Evolutionary conservation across 2,797 vertebrate species (phyloP).

Genomic region (Urosaurus nigricauda): DNA sequence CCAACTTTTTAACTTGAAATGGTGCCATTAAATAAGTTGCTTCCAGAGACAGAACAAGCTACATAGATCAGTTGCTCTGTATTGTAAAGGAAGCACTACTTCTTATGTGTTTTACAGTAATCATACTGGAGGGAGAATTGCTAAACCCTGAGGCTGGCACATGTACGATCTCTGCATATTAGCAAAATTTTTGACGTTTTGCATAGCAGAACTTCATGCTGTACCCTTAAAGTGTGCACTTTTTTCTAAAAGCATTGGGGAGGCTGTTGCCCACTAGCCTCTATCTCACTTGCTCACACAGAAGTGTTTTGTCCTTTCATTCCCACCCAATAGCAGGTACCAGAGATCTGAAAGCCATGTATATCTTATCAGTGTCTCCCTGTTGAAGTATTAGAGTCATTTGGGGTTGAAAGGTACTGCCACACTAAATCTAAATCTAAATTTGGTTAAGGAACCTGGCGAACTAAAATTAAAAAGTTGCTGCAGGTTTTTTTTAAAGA

Average conservation of each 20-base stretch:
- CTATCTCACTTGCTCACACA: neutral
- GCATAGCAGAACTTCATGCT: neutral
- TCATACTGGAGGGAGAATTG: neutral
- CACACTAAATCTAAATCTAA: neutral
- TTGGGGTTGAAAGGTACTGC: neutral
- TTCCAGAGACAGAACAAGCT: slow-evolving; percentile 22
- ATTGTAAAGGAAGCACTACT: neutral
- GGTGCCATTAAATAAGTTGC: neutral
- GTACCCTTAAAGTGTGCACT: neutral
- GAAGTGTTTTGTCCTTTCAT: neutral
- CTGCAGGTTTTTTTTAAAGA: neutral
- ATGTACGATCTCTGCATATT: neutral
- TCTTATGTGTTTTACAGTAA: slow-evolving; percentile 9
- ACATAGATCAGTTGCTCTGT: neutral
- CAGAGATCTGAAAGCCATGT: neutral
- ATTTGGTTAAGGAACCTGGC: neutral
- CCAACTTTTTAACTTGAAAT: neutral
- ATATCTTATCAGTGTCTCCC: neutral
- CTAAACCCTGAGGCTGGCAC: neutral
- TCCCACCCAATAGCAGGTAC: neutral
- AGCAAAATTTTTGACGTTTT: neutral
- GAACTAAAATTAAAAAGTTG: neutral
- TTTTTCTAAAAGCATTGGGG: neutral
- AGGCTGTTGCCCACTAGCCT: neutral
- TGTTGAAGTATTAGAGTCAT: neutral